A percentile compares a stretch with the other conserved stretches of the same genome.
Evolutionary conservation across 2,797 vertebrate species (phyloP).

Genomic region (Menidia menidia): DNA sequence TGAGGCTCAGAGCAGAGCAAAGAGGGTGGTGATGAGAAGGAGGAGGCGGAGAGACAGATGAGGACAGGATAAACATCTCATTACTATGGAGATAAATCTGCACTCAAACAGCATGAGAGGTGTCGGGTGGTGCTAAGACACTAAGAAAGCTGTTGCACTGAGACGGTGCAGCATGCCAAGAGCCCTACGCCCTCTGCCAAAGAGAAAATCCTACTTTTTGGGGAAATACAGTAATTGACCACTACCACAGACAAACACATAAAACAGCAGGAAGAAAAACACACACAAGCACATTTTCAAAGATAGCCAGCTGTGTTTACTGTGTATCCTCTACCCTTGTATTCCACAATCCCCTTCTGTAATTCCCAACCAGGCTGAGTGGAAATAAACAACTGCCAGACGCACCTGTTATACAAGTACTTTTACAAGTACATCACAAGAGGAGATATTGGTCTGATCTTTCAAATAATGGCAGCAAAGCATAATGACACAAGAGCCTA

Average conservation of each 20-base stretch:
- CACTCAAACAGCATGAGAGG: slow-evolving; percentile 41
- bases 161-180: slow-evolving; percentile 24
- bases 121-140: slow-evolving; percentile 26
- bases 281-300: slow-evolving; percentile 20
- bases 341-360: slow-evolving; percentile 49
- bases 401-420: slow-evolving; percentile 49
- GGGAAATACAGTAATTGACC: slow-evolving; percentile 8
- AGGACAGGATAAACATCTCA: slow-evolving; percentile 52
- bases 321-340: slow-evolving; percentile 47
- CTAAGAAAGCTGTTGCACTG: slow-evolving; percentile 16
- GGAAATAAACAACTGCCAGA: slow-evolving; percentile 64
- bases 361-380: slow-evolving; percentile 65
- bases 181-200: slow-evolving; percentile 15
- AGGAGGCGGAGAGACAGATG: slow-evolving; percentile 23
- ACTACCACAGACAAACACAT: slow-evolving; percentile 28
- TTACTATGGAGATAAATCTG: slow-evolving; percentile 54
- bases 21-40: slow-evolving; percentile 25
- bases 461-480: neutral
- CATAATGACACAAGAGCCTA: neutral
- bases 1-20: slow-evolving; percentile 40
- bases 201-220: slow-evolving; percentile 21
- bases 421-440: slow-evolving; percentile 25
- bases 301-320: slow-evolving; percentile 75
- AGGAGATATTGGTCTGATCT: neutral
- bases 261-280: slow-evolving; percentile 42